A percentile compares a stretch with the other conserved stretches of the same genome.
Evolutionary conservation across 2,113 vertebrate species (phyloP).

Genomic region (Platanista minor): DNA sequence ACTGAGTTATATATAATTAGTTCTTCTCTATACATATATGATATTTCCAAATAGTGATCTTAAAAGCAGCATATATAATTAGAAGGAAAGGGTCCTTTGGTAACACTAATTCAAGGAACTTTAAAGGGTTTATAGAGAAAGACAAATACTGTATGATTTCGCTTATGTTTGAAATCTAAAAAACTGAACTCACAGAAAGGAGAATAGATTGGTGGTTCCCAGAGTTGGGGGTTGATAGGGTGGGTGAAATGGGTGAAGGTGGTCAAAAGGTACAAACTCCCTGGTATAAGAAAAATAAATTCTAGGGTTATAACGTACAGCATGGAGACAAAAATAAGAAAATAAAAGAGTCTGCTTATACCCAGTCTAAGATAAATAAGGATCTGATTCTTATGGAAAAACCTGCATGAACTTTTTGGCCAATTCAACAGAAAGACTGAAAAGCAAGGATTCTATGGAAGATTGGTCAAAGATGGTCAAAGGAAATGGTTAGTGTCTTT

Average conservation of each 20-base stretch:
- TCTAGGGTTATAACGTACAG: background rate
- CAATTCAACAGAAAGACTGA: background rate
- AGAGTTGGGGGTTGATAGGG: too few species aligned
- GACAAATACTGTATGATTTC: background rate
- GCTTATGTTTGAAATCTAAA: background rate
- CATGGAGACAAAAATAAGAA: background rate
- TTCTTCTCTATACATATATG: background rate
- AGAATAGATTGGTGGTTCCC: background rate
- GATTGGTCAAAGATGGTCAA: background rate
- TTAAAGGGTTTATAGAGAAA: background rate
- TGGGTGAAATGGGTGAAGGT: background rate
- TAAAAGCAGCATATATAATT: background rate
- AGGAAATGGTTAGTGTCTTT: background rate
- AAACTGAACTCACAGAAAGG: background rate
- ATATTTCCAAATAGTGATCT: background rate
- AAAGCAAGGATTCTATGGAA: background rate
- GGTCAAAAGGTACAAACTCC: background rate
- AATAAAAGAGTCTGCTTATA: background rate
- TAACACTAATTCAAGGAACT: background rate
- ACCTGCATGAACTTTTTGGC: too few species aligned
- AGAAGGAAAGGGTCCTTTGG: background rate
- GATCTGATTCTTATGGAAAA: background rate
- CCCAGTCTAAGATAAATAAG: background rate
- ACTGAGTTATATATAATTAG: background rate
- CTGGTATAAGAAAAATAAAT: background rate